Evolutionary conservation across 2,113 vertebrate genomes (phyloP).

Genomic region (Gnathonemus longibarbis): DNA sequence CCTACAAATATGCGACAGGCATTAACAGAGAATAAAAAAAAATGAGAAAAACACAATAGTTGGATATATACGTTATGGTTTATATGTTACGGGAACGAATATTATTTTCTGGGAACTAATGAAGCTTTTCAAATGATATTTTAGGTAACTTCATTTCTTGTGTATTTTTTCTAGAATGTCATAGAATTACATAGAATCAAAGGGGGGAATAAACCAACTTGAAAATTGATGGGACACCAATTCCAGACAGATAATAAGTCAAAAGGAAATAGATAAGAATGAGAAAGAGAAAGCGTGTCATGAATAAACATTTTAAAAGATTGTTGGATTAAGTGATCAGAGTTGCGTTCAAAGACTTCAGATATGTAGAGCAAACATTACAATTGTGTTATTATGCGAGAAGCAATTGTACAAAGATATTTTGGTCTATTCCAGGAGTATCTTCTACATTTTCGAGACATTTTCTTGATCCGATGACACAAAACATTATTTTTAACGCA

Average conservation of each 20-base stretch:
- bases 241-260: not conserved
- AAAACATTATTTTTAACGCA: not conserved
- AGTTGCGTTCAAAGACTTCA: not conserved
- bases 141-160: not conserved
- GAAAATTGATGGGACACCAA: not conserved
- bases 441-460: not conserved
- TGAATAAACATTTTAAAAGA: not conserved
- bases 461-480: not conserved
- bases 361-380: not conserved
- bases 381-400: not conserved
- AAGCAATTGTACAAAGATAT: not conserved
- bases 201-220: not conserved
- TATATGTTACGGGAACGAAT: not conserved
- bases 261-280: not conserved
- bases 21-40: not conserved
- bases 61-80: not conserved
- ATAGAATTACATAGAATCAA: not conserved
- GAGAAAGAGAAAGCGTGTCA: not conserved
- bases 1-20: not conserved
- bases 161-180: not conserved
- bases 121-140: not conserved
- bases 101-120: not conserved
- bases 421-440: not conserved
- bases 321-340: not conserved
- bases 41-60: not conserved